These are phyloP conservation scores for Paragorgia papillata DNA, from an alignment of 92 coral and sea anemone species.

Conservation along the genomic window DNA sequence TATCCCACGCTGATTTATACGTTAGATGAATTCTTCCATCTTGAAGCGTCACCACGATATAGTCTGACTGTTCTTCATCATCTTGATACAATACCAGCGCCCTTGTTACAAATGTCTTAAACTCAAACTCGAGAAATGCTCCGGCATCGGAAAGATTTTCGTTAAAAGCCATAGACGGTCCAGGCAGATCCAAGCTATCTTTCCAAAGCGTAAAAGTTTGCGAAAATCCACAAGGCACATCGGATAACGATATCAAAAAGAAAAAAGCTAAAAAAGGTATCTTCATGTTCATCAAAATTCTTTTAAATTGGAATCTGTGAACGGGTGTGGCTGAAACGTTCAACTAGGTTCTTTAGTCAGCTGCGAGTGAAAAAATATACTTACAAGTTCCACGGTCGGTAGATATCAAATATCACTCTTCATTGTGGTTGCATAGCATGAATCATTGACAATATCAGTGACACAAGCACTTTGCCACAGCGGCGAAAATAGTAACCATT, in stretches of 20 bases:
- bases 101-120: neutral
- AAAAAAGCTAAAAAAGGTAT: neutral
- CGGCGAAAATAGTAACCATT: neutral
- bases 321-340: neutral
- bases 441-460: neutral
- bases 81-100: slow-evolving; percentile 33
- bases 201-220: neutral
- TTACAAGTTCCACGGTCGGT: too few relatives aligned
- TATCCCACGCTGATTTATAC: too few relatives aligned
- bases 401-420: too few relatives aligned
- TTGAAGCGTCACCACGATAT: neutral
- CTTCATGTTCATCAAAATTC: too few relatives aligned
- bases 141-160: slow-evolving; percentile 9
- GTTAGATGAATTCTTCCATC: neutral
- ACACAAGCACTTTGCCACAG: neutral
- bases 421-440: neutral
- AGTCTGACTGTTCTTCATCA: neutral
- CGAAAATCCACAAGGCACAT: too few relatives aligned
- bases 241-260: too few relatives aligned
- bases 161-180: slow-evolving; percentile 14
- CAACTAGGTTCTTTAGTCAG: neutral
- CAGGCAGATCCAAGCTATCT: neutral
- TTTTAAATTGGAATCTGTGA: too few relatives aligned
- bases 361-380: too few relatives aligned
- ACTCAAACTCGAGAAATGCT: slow-evolving; percentile 25